Percentiles rank a stretch among this genome's conserved stretches.
Conservation (phyloP, 2,888 invertebrate species). For the Limenitis camilla region DNA sequence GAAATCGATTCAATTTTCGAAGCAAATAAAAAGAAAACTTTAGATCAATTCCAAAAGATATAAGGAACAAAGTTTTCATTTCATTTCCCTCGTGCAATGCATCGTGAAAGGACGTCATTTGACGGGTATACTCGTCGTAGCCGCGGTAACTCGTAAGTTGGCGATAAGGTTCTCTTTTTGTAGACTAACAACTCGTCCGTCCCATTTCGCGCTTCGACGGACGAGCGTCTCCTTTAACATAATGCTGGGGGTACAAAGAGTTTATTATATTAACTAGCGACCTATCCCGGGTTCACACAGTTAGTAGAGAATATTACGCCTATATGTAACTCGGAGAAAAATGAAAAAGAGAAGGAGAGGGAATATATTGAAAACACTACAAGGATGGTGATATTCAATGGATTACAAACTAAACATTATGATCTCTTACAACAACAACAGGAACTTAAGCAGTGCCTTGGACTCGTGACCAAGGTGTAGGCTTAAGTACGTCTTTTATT, state of each 20-base stretch:
- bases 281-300: no score
- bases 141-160: slow-evolving; percentile 3
- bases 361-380: no score
- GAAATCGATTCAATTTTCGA: no score
- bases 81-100: slow-evolving; percentile 17
- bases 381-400: neutral
- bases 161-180: slow-evolving; percentile 23
- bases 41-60: neutral
- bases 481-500: no score
- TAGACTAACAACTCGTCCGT: slow-evolving; percentile 44
- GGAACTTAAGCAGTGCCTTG: neutral
- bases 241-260: slow-evolving; percentile 23
- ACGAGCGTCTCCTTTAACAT: slow-evolving; percentile 23
- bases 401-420: neutral
- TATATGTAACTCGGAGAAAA: neutral
- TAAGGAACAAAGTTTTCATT: slow-evolving; percentile 22
- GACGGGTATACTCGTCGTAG: slow-evolving; percentile 6
- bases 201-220: slow-evolving; percentile 49
- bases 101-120: slow-evolving; percentile 22
- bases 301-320: no score
- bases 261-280: slow-evolving; percentile 14
- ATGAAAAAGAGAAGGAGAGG: neutral
- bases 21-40: no score
- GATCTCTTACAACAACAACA: neutral
- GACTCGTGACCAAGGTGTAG: no score